Base-by-base conservation (phyloP, 92 coral and sea anemone genomes). In the Palythoa heliodiscus region DNA sequence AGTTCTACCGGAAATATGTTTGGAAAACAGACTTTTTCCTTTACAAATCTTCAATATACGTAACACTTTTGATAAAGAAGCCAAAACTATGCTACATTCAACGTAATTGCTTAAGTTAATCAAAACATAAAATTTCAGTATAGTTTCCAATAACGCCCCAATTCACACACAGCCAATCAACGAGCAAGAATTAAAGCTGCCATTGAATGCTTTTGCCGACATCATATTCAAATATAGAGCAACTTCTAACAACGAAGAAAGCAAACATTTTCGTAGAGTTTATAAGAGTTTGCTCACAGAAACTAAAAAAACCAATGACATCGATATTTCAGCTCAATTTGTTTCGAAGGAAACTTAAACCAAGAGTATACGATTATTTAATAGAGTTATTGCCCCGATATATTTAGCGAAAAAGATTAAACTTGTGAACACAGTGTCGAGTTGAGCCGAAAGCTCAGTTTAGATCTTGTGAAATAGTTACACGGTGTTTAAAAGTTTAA, bases 151-250 rank as follows among this genome's bases (percentile, higher is more conserved):
- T 80, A 80, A 66, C 61, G 73, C 63, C 74, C 74, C 11, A 48
- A 66, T 25, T 63, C 7, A 3, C 7, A 3, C 48, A 9, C 13
- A 66, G 52, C 84, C 84, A 80, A 80, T 80, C 84, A 80, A 68
- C 52, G 13, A 19, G 1, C 74, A 52, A 22, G 47, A 52, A 66
- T 67, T 23, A 66, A 60, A 20, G 58, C 74, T 64, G 47, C 66
- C 54, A 78, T 15, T 43, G 74, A 80, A 64, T 64, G 40, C 73
- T 66, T 66, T 66, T 29, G 73, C 50, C 25, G 61, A 80, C 84
- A 66, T 64, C 60, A 66, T 37, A 66, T 64, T 80, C 61, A 64
- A 68, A 39, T 80, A 63, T 50, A 43, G 57, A 64, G 38, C 19
- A 13, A 37, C 39, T 66, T 63, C 74, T 43, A 66, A 67, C 74